A percentile compares a stretch with the other conserved stretches of the same genome.
Conservation (phyloP, 2,888 invertebrate genomes). For the Cataglyphis rosenhaueri region DNA sequence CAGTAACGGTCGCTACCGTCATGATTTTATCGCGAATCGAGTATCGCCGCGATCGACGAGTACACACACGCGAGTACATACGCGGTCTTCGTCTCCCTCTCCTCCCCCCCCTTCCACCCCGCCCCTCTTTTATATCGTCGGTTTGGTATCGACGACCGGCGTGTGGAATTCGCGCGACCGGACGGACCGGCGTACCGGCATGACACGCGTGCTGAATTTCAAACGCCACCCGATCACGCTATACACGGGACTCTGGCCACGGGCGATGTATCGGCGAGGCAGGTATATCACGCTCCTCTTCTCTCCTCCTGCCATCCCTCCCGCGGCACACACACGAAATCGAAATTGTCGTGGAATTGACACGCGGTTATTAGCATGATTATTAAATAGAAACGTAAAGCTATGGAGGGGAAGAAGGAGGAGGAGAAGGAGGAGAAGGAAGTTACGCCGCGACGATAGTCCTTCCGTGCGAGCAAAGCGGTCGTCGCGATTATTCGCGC, state of each 20-base stretch:
- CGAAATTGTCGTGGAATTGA: constrained; percentile 58
- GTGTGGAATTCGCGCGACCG: constrained; percentile 60
- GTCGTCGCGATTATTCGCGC: constrained; percentile 56
- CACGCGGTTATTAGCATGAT: constrained; percentile 56
- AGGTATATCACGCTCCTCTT: constrained; percentile 36
- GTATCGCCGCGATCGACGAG: constrained; percentile 56
- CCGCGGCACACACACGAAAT: not conserved
- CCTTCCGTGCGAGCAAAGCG: constrained; percentile 11
- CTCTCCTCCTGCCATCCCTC: too few relatives aligned
- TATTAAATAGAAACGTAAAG: not conserved
- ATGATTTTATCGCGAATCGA: constrained; percentile 82
- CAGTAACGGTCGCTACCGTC: constrained; percentile 72
- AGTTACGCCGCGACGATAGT: not conserved
- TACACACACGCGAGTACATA: not conserved
- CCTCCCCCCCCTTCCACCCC: not conserved
- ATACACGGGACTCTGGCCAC: constrained; percentile 50
- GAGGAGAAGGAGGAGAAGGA: too few relatives aligned
- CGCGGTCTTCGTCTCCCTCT: not conserved
- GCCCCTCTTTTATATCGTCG: constrained; percentile 9
- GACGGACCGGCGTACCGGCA: constrained; percentile 22
- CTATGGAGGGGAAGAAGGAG: too few relatives aligned
- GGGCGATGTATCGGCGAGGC: constrained; percentile 37
- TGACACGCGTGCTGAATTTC: constrained; percentile 19
- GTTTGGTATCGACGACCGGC: not conserved
- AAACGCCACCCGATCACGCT: constrained; percentile 70